A percentile compares a stretch with the other conserved stretches of the same genome.
These are phyloP conservation scores for Ovibos moschatus DNA, from an alignment of 2,113 vertebrate species.

Conservation along the genomic window DNA sequence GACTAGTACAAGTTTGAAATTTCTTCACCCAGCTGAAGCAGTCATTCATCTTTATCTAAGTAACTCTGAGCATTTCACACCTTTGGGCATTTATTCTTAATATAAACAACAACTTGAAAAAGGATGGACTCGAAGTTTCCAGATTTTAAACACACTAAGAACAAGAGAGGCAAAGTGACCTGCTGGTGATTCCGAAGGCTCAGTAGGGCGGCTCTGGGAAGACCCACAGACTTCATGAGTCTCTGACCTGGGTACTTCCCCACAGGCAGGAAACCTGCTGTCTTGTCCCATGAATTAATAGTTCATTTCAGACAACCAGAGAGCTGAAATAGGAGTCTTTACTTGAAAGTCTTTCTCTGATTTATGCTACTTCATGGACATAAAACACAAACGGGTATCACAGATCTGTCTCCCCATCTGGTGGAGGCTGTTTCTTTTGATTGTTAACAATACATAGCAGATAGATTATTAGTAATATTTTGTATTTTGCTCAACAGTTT, in stretches of 20 bases:
- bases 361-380: background rate
- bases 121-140: background rate
- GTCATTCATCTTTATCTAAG: background rate
- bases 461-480: slow-evolving; percentile 64
- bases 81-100: background rate
- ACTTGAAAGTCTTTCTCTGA: background rate
- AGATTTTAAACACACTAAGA: background rate
- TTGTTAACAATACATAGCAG: slow-evolving; percentile 23
- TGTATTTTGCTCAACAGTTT: slow-evolving; percentile 61
- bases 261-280: background rate
- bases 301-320: background rate
- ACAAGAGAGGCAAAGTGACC: background rate
- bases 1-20: background rate
- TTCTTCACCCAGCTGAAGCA: background rate
- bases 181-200: background rate
- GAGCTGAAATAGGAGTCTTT: background rate
- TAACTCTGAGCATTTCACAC: background rate
- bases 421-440: background rate
- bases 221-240: background rate
- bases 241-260: background rate
- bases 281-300: background rate
- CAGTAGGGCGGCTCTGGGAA: background rate
- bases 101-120: background rate
- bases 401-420: slow-evolving; percentile 7
- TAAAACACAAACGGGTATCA: background rate